A percentile compares a stretch with the other conserved stretches of the same genome.
These are phyloP conservation scores for Drosophila pseudotalamancana DNA, from an alignment of 2,888 invertebrate species.

Conservation along the genomic window DNA sequence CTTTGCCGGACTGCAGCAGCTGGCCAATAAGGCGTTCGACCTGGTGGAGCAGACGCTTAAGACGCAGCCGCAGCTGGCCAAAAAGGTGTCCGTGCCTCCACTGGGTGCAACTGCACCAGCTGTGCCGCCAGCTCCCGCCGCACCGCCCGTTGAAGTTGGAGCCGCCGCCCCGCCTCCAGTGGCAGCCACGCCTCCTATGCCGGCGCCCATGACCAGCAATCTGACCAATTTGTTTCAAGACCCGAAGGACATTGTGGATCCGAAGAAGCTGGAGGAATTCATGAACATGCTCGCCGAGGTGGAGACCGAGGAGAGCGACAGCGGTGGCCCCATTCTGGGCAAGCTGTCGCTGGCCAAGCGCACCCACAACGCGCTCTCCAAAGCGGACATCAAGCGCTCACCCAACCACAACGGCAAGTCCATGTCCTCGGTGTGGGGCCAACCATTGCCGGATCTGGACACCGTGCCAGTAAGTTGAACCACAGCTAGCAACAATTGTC, in stretches of 20 bases:
- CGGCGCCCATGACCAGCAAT: constrained; percentile 60
- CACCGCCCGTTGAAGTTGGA: constrained; percentile 4
- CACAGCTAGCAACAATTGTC: background rate
- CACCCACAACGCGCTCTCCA: constrained; percentile 87
- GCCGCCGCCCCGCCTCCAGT: background rate
- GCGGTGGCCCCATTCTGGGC: constrained; percentile 88
- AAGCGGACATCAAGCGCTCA: constrained; percentile 70
- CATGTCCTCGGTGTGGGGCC: constrained; percentile 76
- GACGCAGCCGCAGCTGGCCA: constrained; percentile 51
- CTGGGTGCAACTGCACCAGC: constrained; percentile 1
- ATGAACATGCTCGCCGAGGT: constrained; percentile 83
- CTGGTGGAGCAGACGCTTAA: constrained; percentile 85
- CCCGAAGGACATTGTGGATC: constrained; percentile 83
- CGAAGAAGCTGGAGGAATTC: constrained; percentile 83
- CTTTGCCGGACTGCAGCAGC: constrained; percentile 85
- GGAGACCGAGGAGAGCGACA: constrained; percentile 84
- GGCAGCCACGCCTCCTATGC: constrained; percentile 3
- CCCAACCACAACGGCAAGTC: constrained; percentile 53
- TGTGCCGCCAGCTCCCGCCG: constrained; percentile 6
- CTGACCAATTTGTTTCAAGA: constrained; percentile 82
- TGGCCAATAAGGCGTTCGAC: constrained; percentile 88
- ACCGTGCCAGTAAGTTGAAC: constrained; percentile 56
- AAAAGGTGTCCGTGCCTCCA: constrained; percentile 14
- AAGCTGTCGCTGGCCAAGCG: constrained; percentile 88
- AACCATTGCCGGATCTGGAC: constrained; percentile 51